Evolutionary conservation across 1,140 invertebrate species (phyloP).

Genomic region (Drosophila guanche): DNA sequence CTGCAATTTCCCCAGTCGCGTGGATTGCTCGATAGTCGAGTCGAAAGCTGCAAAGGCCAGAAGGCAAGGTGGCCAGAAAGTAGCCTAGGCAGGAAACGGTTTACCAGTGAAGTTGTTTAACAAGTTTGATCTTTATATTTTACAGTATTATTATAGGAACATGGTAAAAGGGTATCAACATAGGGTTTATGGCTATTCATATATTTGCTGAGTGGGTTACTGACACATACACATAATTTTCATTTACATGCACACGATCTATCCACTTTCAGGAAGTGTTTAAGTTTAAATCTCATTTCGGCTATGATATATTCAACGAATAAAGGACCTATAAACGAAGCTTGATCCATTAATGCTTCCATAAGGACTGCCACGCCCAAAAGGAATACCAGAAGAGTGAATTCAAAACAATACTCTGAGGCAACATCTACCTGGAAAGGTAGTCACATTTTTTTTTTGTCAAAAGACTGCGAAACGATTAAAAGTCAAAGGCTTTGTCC

Average conservation of each 20-base stretch:
- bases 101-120: no score
- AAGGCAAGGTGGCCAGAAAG: conserved; percentile 28
- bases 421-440: no score
- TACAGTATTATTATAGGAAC: conserved; percentile 1
- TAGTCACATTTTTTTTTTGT: background rate
- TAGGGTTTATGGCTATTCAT: conserved; percentile 8
- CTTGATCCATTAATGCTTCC: background rate
- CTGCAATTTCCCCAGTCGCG: conserved; percentile 46
- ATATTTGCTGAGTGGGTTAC: conserved; percentile 22
- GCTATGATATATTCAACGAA: background rate
- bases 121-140: no score
- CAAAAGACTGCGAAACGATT: conserved; percentile 1
- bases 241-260: conserved; percentile 6
- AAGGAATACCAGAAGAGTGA: no score
- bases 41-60: background rate
- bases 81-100: conserved; percentile 12
- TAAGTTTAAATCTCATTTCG: background rate
- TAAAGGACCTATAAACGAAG: conserved; percentile 7
- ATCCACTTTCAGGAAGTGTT: background rate
- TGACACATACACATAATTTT: conserved; percentile 1
- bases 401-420: no score
- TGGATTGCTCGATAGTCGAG: conserved; percentile 33
- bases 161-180: conserved; percentile 25
- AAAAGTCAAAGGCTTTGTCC: conserved; percentile 23
- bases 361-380: no score